Evolutionary conservation across 2,113 vertebrate genomes (phyloP).

Genomic region (Antennarius striatus): DNA sequence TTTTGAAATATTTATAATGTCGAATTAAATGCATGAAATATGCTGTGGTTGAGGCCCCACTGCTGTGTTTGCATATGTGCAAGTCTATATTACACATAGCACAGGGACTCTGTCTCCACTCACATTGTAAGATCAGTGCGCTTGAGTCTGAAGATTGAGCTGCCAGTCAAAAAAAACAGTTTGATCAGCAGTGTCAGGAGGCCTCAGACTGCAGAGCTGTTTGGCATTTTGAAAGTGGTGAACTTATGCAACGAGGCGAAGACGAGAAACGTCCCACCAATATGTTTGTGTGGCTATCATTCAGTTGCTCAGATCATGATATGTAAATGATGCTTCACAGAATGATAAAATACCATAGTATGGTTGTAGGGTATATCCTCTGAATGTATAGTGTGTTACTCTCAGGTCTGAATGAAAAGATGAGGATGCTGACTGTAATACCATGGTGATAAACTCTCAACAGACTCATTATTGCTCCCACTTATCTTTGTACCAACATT

Average conservation of each 20-base stretch:
- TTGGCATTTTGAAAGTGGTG: not conserved
- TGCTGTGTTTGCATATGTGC: not conserved
- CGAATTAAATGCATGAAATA: not conserved
- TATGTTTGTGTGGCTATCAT: not conserved
- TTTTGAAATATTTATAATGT: not conserved
- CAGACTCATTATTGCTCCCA: not conserved
- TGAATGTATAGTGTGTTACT: not conserved
- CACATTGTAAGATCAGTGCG: not conserved
- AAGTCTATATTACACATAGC: not conserved
- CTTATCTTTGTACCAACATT: slow-evolving; percentile 12
- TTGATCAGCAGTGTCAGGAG: not conserved
- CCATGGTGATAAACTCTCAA: not conserved
- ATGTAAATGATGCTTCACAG: not conserved
- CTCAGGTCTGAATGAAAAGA: not conserved
- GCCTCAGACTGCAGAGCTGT: not conserved
- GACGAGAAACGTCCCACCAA: not conserved
- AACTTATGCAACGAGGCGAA: not conserved
- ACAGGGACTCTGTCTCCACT: not conserved
- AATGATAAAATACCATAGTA: not conserved
- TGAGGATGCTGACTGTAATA: not conserved
- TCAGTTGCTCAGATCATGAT: not conserved
- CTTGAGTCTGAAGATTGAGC: not conserved
- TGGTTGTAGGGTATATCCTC: not conserved
- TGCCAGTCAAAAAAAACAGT: not conserved
- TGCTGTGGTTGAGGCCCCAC: not conserved